Evolutionary conservation across 2,113 vertebrate species (phyloP), one percentile per base, ranked within the genome.

Genomic region (Nyctereutes procyonoides): DNA sequence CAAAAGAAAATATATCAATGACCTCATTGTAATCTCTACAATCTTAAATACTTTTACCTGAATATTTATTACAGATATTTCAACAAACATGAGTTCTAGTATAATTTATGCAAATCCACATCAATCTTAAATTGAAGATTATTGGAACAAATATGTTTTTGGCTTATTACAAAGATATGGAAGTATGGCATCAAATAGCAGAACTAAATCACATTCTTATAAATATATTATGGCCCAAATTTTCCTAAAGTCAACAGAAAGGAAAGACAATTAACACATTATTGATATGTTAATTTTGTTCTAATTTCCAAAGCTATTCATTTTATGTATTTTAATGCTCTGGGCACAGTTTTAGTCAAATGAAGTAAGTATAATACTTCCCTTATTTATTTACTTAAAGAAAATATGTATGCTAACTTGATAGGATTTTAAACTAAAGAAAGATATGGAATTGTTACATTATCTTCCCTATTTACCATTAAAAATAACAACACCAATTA

Each of bases 281-380:
- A 71, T 17, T 94, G 15, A 53, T 62, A 74, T 71, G 11, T 83
- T 96, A 90, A 94, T 82, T 92, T 74, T 93, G 12, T 88, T 69
- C 51, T 58, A 53, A 87, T 94, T 96, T 96, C n/a, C 74, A 96
- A 91, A 91, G 48, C 22, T 94, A 71, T 71, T 82, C 11, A 89
- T 65, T 90, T 71, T 93, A 81, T 79, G 94, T 76, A 3, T 90
- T 69, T 85, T 74, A 92, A 90, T 80, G 6, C 10, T 90, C 89
- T 89, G 53, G 51, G 55, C 86, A 87, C 69, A 6, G 6, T 48
- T 90, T 51, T 28, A 92, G 32, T 69, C 38, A 96, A 80, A 74
- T 63, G 53, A 95, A 35, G 3, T 56, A 79, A 82, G 2, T 95
- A 56, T 88, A 92, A 84, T 86, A 80, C 43, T 90, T 62, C 14